These are phyloP conservation scores for Salvator merianae DNA, from an alignment of 2,113 vertebrate species.

Conservation along the genomic window DNA sequence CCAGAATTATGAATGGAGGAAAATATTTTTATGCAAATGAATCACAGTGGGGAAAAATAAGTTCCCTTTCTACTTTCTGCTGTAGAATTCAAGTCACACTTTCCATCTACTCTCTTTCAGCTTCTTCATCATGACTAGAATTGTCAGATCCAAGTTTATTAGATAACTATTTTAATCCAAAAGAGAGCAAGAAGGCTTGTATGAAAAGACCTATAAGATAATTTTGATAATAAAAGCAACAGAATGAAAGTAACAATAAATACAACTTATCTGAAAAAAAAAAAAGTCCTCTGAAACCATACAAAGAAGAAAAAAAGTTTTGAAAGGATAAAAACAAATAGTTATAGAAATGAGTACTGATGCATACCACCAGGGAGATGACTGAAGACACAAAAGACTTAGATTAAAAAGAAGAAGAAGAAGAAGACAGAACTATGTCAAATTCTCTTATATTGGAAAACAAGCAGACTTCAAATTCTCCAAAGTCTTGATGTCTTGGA, in stretches of 20 bases:
- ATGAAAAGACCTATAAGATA: neutral
- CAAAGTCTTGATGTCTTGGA: neutral
- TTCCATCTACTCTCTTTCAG: neutral
- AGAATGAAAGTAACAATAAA: neutral
- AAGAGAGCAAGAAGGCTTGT: neutral
- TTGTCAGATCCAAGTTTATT: neutral
- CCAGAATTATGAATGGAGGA: no score
- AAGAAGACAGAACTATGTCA: neutral
- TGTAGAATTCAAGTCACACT: accelerated
- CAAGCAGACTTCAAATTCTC: neutral
- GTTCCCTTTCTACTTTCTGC: no score
- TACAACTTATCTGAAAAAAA: neutral
- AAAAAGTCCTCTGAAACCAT: neutral
- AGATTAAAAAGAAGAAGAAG: neutral
- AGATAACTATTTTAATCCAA: neutral
- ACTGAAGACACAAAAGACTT: neutral
- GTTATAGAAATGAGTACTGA: neutral
- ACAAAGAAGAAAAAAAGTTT: neutral
- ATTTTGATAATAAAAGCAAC: neutral
- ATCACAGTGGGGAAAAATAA: no score
- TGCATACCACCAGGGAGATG: neutral
- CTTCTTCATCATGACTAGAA: neutral
- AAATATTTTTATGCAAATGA: no score
- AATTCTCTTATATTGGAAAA: neutral
- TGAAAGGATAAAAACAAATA: neutral